Evolutionary conservation across 2,888 invertebrate genomes (phyloP).

Genomic region (Andrena bucephala): DNA sequence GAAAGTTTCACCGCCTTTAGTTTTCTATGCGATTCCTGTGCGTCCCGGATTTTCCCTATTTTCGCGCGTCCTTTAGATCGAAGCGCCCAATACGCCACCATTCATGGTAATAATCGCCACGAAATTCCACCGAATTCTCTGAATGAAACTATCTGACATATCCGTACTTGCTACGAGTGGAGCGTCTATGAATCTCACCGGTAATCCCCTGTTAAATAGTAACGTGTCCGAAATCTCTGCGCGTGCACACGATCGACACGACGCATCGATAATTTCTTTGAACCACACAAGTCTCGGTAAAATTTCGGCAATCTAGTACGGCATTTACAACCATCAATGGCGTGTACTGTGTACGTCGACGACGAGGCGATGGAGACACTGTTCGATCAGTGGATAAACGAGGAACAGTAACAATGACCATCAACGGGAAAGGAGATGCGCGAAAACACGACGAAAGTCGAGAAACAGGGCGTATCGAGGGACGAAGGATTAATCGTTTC

Average conservation of each 20-base stretch:
- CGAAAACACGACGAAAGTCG: slow-evolving; percentile 65
- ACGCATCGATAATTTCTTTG: slow-evolving; percentile 16
- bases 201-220: not conserved
- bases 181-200: not conserved
- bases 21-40: slow-evolving; percentile 76
- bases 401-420: slow-evolving; percentile 18
- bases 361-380: slow-evolving; percentile 12
- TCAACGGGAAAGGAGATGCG: slow-evolving; percentile 44
- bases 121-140: slow-evolving; percentile 20
- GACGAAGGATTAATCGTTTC: slow-evolving; percentile 62
- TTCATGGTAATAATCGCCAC: slow-evolving; percentile 52
- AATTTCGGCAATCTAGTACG: slow-evolving; percentile 41
- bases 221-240: not conserved
- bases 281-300: not conserved
- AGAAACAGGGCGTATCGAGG: slow-evolving; percentile 62
- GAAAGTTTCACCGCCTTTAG: slow-evolving; percentile 79
- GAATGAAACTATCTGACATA: slow-evolving; percentile 22
- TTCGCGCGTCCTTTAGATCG: slow-evolving; percentile 63
- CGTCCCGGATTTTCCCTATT: slow-evolving; percentile 63
- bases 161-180: not conserved
- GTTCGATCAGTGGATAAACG: slow-evolving; percentile 25
- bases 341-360: slow-evolving; percentile 49
- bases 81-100: slow-evolving; percentile 40
- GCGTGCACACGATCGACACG: not conserved
- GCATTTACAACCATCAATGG: slow-evolving; percentile 51